Percentiles rank a stretch among this genome's conserved stretches.
phyloP scores from a whole-genome alignment of 2,113 vertebrate genomes.

The Malaclemys terrapin region DNA sequence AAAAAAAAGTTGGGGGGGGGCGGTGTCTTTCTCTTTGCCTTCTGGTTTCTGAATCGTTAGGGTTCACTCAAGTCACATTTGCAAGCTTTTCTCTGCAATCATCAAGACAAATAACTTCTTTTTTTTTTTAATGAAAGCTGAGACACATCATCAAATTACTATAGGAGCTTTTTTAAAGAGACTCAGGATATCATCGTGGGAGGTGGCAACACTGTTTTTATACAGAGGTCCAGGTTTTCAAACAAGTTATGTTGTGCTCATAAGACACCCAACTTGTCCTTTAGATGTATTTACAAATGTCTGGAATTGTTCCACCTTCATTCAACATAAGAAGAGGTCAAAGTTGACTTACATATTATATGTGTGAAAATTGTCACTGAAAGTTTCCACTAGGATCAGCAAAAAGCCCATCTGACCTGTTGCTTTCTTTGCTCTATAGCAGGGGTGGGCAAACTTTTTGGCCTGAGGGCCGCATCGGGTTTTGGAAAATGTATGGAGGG shows the following conservation, averaged over 20 bases:
- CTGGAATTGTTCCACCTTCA: not conserved
- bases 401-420: accelerated
- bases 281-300: not conserved
- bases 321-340: accelerated
- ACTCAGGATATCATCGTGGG: not conserved
- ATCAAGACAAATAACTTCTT: not conserved
- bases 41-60: not conserved
- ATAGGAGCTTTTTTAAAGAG: not conserved
- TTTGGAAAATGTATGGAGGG: too few relatives aligned
- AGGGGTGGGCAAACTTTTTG: too few relatives aligned
- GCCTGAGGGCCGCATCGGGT: too few relatives aligned
- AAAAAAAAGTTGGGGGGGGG: not conserved
- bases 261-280: not conserved
- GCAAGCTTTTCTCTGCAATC: not conserved
- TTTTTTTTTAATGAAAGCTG: not conserved
- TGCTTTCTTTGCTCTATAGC: accelerated
- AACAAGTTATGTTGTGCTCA: accelerated
- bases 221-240: not conserved
- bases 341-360: not conserved
- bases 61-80: not conserved
- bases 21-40: not conserved
- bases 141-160: not conserved
- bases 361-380: not conserved
- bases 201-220: not conserved
- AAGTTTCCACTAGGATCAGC: not conserved